Conservation (phyloP, 2,888 invertebrate species). For the Brachyptera putata region DNA sequence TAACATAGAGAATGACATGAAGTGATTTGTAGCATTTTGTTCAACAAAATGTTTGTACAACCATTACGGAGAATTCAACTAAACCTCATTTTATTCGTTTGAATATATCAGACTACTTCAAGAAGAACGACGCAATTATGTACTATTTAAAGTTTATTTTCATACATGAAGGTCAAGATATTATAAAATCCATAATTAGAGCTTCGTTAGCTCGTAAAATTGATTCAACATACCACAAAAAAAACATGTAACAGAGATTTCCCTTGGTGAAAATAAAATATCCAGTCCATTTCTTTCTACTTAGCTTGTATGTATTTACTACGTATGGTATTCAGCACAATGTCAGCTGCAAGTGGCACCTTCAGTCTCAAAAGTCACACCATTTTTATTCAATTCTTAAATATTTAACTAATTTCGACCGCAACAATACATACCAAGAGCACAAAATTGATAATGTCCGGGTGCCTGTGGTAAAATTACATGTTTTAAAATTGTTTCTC, state of each 20-base stretch:
- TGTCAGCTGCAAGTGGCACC: conserved; percentile 27
- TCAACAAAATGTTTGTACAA: conserved; percentile 33
- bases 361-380: conserved; percentile 28
- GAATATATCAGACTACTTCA: too few species aligned
- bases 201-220: conserved; percentile 1
- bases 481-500: neutral
- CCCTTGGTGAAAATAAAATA: conserved; percentile 29
- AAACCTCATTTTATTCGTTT: too few species aligned
- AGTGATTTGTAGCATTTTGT: conserved; percentile 29
- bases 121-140: conserved; percentile 10
- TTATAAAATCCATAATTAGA: conserved; percentile 16
- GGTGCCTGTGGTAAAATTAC: neutral
- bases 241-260: conserved; percentile 25
- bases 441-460: neutral
- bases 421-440: conserved; percentile 12
- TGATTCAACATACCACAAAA: conserved; percentile 1
- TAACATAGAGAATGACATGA: conserved; percentile 30
- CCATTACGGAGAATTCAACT: conserved; percentile 30
- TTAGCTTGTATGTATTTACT: conserved; percentile 23
- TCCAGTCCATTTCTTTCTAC: conserved; percentile 23
- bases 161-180: conserved; percentile 17
- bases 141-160: conserved; percentile 21
- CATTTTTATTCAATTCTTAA: conserved; percentile 4
- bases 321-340: conserved; percentile 25
- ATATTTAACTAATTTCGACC: conserved; percentile 8